phyloP scores from a whole-genome alignment of 2,888 invertebrate species.

The Atrina japonica region DNA sequence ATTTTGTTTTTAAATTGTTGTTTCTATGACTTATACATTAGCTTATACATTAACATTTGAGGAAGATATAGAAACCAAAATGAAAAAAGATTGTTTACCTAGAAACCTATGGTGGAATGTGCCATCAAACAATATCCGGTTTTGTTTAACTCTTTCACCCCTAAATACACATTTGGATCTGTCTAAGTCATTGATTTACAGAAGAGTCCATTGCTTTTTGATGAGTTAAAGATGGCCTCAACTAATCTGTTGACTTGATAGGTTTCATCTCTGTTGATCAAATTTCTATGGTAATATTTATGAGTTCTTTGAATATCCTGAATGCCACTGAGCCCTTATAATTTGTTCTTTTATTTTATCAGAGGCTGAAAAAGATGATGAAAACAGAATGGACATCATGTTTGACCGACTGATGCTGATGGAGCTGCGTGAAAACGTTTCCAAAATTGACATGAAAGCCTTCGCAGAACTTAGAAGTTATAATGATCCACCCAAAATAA shows the following conservation, averaged over 20 bases:
- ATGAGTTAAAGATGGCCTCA: neutral
- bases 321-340: no score
- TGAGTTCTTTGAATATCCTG: neutral
- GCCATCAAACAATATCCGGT: no score
- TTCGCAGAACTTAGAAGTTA: constrained; percentile 79
- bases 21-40: no score
- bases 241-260: neutral
- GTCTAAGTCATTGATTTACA: no score
- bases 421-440: constrained; percentile 78
- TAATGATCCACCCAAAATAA: constrained; percentile 74
- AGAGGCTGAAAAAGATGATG: constrained; percentile 77
- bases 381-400: constrained; percentile 77
- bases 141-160: no score
- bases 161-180: no score
- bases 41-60: no score
- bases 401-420: constrained; percentile 80
- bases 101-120: no score
- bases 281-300: neutral
- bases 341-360: constrained; percentile 21
- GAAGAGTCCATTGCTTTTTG: no score
- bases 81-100: no score
- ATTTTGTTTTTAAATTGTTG: no score
- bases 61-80: no score
- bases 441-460: constrained; percentile 73
- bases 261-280: neutral